Conservation (phyloP, 1,140 invertebrate genomes). For the Musca vetustissima region DNA sequence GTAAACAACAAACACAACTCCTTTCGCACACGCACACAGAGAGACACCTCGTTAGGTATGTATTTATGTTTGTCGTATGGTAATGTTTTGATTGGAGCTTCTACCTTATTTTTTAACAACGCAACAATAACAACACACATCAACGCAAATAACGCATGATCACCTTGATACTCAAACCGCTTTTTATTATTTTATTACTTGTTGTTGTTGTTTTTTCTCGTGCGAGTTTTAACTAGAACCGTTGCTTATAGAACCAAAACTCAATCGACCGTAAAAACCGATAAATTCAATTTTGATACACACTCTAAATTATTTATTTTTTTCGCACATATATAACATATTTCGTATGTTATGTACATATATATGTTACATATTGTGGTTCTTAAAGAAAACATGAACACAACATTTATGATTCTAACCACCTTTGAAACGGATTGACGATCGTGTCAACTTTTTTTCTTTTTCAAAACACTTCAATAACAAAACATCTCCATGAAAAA, state of each 20-base stretch:
- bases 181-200: no score
- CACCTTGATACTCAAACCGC: constrained; percentile 5
- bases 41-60: background rate
- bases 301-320: no score
- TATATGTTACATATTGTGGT: no score
- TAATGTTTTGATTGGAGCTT: background rate
- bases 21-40: background rate
- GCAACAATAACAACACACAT: background rate
- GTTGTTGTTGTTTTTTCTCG: background rate
- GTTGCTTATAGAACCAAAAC: no score
- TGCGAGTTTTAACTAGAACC: no score
- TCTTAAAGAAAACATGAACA: no score
- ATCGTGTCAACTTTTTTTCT: no score
- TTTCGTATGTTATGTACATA: no score
- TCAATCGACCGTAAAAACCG: no score
- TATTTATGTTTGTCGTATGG: background rate
- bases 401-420: no score
- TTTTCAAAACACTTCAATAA: background rate
- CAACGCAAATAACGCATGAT: constrained; percentile 17
- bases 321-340: no score
- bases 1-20: constrained; percentile 6
- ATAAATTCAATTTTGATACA: no score
- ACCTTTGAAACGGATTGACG: background rate
- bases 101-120: background rate
- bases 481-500: constrained; percentile 5